Base-by-base conservation (phyloP, 1,140 invertebrate species). In the Drosophila simulans region DNA sequence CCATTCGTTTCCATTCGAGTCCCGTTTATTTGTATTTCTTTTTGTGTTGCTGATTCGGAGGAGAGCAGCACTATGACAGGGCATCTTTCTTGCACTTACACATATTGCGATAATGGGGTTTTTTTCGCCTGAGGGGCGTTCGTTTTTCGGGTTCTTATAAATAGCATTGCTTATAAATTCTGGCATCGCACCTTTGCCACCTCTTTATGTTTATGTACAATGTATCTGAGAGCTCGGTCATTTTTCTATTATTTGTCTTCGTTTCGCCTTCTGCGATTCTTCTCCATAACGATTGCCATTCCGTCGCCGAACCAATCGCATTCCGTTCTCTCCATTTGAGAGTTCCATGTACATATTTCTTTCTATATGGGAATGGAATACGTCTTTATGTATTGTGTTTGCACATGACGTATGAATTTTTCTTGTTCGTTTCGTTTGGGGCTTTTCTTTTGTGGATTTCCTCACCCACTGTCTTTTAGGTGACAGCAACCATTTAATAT, bases 1-100 rank as follows among this genome's bases (percentile, higher is more conserved):
- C 70, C 83, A 86, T 88, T 86, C 83, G 83, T 77, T 86, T 86
- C 83, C 73, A 82, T 82, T 82, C 71, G 72, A 69, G 72, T 82
- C 56, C 64, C 71, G 22, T 62, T 80, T 88, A 88, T 88, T 88
- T 88, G 81, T 88, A 88, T 89, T 89, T 84, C 83, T 62, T 73
- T 74, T 54, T 53, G 46, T 55, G 17, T 63, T 75, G 71, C 71
- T 57, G 77, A 89, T 89, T 88, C 83, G 54, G 83, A 88, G 64
- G 80, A 83, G 83, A 66, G 53, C 59, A 53, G 59, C 83, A 72
- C 53, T 39, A 59, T 34, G 25, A 0, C 25, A 43, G 13, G 35
- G 52, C 45, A 25, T 55, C 46, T 17, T 27, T 17, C 27, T 82
- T 22, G 31, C 74, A 42, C 45, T 45, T 27, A 15, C n/a, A 40